Evolutionary conservation across 2,888 invertebrate species (phyloP), one percentile per base, ranked within the genome.

Genomic region (Orchesella flavescens): DNA sequence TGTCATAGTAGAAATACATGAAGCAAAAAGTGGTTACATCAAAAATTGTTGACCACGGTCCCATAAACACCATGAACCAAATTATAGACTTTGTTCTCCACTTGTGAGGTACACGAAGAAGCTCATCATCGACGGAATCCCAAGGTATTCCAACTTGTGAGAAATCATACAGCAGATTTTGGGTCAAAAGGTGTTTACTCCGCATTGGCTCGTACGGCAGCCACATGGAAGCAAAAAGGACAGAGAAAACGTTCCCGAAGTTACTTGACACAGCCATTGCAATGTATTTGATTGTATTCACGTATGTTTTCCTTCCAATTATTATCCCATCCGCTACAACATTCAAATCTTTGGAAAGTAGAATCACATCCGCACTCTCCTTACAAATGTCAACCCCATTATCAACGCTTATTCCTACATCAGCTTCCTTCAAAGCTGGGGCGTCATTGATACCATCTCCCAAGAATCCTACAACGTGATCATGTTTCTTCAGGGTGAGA

Each of bases 391-490:
- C 84, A 13, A 81, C 76, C 15, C 81, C 81, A 65, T 81, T 82
- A 21, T 82, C 81, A 0, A 84, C 84, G 3, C 81, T 81, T 19
- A 84, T 82, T 13, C 84, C 84, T 12, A 84, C 76, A 49, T 84
- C 81, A 13, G 84, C 84, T 44, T 82, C 84, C 19, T 69, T 57
- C 12, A 84, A 23, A 1, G 84, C 80, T 4, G 72, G 80, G 10
- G 84, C 81, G 21, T 84, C 84, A 43, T 84, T 84, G 23, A 84
- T 84, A 10, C 84, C 84, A 65, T 84, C 84, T 3, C 84, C 84
- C 46, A 84, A 24, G 43, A 84, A 82, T 1, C 74, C 82, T 2
- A 84, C 82, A 0, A 84, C 78, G 34, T 82, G 79, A 13, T 75
- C 44, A 15, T 55, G 43, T 9, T 69, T 15, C 12, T 63, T 63